Base-by-base conservation (phyloP, 1,140 invertebrate genomes). In the Saccostrea glomerata region DNA sequence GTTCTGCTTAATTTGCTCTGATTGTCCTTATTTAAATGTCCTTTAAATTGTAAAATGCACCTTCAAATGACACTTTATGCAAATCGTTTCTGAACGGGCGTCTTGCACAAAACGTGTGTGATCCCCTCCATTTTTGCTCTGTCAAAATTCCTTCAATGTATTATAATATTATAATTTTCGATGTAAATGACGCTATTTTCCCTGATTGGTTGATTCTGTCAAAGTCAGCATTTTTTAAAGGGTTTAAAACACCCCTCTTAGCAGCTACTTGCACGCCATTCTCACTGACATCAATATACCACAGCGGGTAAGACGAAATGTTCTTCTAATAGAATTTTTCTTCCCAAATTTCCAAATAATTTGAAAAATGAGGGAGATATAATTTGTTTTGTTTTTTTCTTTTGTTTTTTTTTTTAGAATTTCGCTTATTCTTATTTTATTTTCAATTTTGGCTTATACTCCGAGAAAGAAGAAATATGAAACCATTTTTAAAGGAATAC, bases 221-320 rank as follows among this genome's bases (percentile, higher is more conserved):
- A 23, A n/a, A 63, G 15, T 63, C 58, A 63, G 58, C 58, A 63
- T 63, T 63, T 63, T 63, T 25, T 30, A 15, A 77, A 77, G 23
- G 30, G 70, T 77, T 77, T 77, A 77, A 77, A 77, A 77, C 70
- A 30, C 25, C 70, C 23, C 70, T 77, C 70, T 13, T 30, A 30
- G n/a, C n/a, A 36, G 25, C 7, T 7, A 12, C 23, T 25, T 3
- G 25, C 15, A 66, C 11, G 20, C 20, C 23, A 20, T 36, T 77
- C 25, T 36, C 11, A 11, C 70, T 36, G 25, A 25, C 15, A 3
- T 23, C 23, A 77, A 13, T 77, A 30, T 25, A 36, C 25, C 70
- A 30, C 25, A 30, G 23, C 70, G 23, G 70, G 70, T 77, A 77
- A 77, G 70, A 63, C 2, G 1, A 63, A 63, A n/a, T 20, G 58